These are phyloP conservation scores for Drosophila parvula DNA, from an alignment of 1,140 invertebrate species.

Conservation along the genomic window DNA sequence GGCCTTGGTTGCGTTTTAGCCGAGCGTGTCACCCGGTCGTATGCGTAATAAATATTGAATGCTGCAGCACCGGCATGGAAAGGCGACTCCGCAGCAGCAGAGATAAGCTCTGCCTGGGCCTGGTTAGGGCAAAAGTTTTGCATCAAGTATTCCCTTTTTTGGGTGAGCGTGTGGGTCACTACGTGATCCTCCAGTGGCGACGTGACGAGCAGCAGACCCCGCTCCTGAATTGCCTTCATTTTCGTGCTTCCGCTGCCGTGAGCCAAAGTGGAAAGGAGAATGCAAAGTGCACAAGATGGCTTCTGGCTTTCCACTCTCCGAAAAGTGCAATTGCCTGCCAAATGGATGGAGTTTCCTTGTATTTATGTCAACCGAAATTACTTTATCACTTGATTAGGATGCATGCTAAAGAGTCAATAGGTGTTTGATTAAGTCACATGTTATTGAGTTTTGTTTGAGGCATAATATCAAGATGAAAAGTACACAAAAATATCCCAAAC, in stretches of 20 bases:
- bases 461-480: no score
- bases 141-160: conserved; percentile 69
- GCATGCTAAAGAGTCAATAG: neutral
- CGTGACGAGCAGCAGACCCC: conserved; percentile 43
- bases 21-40: conserved; percentile 38
- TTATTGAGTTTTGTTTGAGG: neutral
- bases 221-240: conserved; percentile 68
- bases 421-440: neutral
- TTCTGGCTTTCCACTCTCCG: neutral
- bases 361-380: conserved; percentile 17
- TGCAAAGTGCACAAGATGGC: conserved; percentile 21
- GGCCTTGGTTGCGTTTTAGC: conserved; percentile 31
- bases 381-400: neutral
- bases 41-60: conserved; percentile 72
- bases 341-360: conserved; percentile 7
- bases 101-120: conserved; percentile 24
- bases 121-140: conserved; percentile 48
- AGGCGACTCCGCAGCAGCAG: conserved; percentile 7
- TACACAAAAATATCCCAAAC: no score
- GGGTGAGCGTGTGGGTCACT: conserved; percentile 32
- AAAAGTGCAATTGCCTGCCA: conserved; percentile 10
- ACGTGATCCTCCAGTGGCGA: conserved; percentile 57
- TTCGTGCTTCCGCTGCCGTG: conserved; percentile 54
- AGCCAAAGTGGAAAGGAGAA: conserved; percentile 19
- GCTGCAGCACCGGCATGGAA: conserved; percentile 7